Evolutionary conservation across 2,113 vertebrate species (phyloP), one percentile per base, ranked within the genome.

Genomic region (Pogonocichla stellata): DNA sequence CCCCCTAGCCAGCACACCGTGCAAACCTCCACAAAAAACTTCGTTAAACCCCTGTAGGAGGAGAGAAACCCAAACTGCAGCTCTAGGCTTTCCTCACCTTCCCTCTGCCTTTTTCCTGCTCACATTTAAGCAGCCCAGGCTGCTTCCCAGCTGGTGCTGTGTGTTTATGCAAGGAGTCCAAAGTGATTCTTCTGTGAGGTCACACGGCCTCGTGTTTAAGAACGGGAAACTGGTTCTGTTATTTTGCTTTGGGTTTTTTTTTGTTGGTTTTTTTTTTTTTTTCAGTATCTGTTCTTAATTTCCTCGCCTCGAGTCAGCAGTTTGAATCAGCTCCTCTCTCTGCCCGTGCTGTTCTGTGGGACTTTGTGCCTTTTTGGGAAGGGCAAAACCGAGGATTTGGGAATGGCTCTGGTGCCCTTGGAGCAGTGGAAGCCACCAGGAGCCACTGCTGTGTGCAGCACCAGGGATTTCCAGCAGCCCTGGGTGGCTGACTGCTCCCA

Each of bases 81-180:
- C 40, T 80, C 47, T 45, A 4, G 26, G 14, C 22, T 92, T 65
- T 75, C 33, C 81, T 80, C 60, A 42, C 29, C 70, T 73, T 69
- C 50, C 14, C 38, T 85, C 36, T 81, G 38, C 56, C 40, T 87
- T 79, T 88, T 85, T n/a, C 54, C 38, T 67, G 1, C 58, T 69
- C 54, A 13, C 23, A 69, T 47, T 36, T 33, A 4, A 90, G 81
- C 66, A 72, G 36, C 3, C 42, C 78, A 58, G 84, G 70, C 81
- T 58, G 53, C 22, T 92, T 50, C 81, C 84, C 47, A 24, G 54
- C 66, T 34, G 51, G 80, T 73, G 71, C 24, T 82, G 51, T 54
- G 75, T 82, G 81, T 88, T 96, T 96, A 77, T 57, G 51, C 60
- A 72, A 42, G 58, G 40, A 90, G 62, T 40, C 67, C 93, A 93